These are phyloP conservation scores for Aldabrachelys gigantea DNA, from an alignment of 2,113 vertebrate species.

Conservation along the genomic window DNA sequence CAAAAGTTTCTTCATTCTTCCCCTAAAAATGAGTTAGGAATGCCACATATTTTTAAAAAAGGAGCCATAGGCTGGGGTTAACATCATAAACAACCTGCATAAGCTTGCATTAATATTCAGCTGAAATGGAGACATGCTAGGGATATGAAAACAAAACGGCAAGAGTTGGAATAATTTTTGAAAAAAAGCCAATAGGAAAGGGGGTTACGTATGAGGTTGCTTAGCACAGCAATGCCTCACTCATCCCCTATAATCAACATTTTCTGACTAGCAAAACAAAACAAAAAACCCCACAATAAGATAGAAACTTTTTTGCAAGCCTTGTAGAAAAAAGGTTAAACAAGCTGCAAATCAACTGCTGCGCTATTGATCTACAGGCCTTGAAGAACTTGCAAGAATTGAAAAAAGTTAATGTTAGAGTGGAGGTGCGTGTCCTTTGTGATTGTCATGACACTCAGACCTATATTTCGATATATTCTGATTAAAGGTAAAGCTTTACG, in stretches of 20 bases:
- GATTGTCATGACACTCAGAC: neutral
- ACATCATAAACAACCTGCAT: neutral
- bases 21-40: neutral
- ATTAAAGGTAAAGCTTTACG: neutral
- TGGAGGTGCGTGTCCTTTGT: neutral
- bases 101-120: neutral
- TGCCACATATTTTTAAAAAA: neutral
- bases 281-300: neutral
- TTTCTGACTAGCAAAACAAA: neutral
- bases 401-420: neutral
- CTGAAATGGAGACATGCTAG: neutral
- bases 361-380: neutral
- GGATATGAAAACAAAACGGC: neutral
- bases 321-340: neutral
- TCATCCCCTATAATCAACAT: neutral
- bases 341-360: neutral
- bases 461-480: neutral
- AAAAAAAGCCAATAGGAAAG: rapidly evolving
- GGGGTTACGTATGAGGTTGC: rapidly evolving
- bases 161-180: neutral
- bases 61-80: neutral
- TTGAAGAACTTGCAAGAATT: neutral
- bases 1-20: neutral
- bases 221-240: neutral
- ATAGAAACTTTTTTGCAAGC: neutral